Evolutionary conservation across 1,140 invertebrate genomes (phyloP), one percentile per base, ranked within the genome.

Genomic region (Pogonus chalceus): DNA sequence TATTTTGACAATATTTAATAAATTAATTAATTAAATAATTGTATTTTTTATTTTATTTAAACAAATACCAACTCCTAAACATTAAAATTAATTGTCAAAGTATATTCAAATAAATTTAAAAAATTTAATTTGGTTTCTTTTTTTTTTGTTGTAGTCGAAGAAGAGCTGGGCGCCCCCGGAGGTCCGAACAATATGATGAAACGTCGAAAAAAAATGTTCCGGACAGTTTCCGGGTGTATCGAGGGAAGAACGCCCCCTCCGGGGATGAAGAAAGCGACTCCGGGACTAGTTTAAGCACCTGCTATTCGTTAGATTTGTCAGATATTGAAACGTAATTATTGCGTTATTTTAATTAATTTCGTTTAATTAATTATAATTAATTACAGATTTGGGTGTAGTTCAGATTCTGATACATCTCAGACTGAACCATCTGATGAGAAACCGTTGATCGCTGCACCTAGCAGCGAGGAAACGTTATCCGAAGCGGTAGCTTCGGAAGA

Each of bases 231-330:
- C 53, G 57, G 7, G 54, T 63, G 20, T 69, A 69, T 48, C 52
- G 68, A 22, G 63, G 60, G 0, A 62, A 62, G 7, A 58, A 62
- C 39, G 64, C 64, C 49, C 65, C 60, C 20, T 66, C 66, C 2
- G 65, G 60, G 14, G 68, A 70, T 7, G 66, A 69, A 52, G 63
- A 67, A 35, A 65, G 60, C 35, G 67, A 70, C 53, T 68, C 65
- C 39, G 65, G 62, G 20, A 63, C 64, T 9, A 65, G 64, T 43
- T 52, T 69, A n/a, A 69, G 67, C 1, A 70, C 68, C 20, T 70
- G 68, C 50, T 70, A 69, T 47, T 69, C 67, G 1, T 64, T 62
- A 43, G 63, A 66, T 37, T 56, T 64, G 12, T 67, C 65, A 2
- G 68, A 70, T 46, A 64, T 70, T 16, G 65, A 67, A 16, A 60